Percentiles rank a stretch among this genome's conserved stretches.
Conservation (phyloP, 2,888 invertebrate genomes). For the Lissocephala sabroskyi region DNA sequence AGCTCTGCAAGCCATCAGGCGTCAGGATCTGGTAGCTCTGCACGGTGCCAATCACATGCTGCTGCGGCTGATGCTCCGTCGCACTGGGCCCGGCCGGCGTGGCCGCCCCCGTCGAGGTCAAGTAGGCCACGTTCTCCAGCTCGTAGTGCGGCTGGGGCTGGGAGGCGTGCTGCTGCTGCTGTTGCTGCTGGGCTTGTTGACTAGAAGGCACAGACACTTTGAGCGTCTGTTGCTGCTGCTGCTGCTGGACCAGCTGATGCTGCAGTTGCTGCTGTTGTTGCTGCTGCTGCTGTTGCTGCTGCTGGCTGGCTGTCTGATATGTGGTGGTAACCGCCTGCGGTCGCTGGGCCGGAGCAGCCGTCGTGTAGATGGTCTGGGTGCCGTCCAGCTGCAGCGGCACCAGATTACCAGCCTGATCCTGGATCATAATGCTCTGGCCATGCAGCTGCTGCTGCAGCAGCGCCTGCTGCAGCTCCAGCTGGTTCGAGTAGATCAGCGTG, state of each 20-base stretch:
- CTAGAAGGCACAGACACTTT: slow-evolving; percentile 28
- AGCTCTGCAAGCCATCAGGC: slow-evolving; percentile 68
- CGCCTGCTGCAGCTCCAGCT: slow-evolving; percentile 69
- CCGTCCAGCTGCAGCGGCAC: slow-evolving; percentile 68
- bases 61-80: slow-evolving; percentile 54
- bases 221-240: slow-evolving; percentile 31
- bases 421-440: slow-evolving; percentile 70
- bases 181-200: slow-evolving; percentile 39
- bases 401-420: slow-evolving; percentile 69
- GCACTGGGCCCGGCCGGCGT: slow-evolving; percentile 42
- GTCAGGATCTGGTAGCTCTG: slow-evolving; percentile 71
- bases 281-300: slow-evolving; percentile 47
- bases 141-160: slow-evolving; percentile 66
- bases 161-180: slow-evolving; percentile 26
- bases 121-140: slow-evolving; percentile 68
- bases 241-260: slow-evolving; percentile 27
- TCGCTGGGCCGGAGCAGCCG: slow-evolving; percentile 40
- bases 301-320: slow-evolving; percentile 48
- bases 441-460: slow-evolving; percentile 69
- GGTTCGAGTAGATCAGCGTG: slow-evolving; percentile 69
- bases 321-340: slow-evolving; percentile 36
- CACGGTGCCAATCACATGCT: slow-evolving; percentile 69
- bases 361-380: slow-evolving; percentile 64
- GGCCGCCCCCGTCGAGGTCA: slow-evolving; percentile 59
- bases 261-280: slow-evolving; percentile 41